Conservation (phyloP, 2,888 invertebrate genomes). For the Abrostola triplasia region DNA sequence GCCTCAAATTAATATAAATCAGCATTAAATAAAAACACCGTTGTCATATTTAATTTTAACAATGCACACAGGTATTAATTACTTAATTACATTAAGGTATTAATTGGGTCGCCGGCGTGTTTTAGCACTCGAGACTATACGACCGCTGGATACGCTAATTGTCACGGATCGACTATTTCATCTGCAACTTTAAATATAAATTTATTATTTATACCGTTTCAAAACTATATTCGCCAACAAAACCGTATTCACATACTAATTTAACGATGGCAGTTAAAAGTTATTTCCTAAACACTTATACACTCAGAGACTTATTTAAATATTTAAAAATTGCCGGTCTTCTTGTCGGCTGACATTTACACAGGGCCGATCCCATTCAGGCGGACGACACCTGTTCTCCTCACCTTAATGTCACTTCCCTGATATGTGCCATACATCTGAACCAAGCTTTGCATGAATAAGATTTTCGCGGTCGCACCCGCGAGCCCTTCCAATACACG, state of each 20-base stretch:
- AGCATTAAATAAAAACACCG: no score
- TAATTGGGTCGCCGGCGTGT: constrained; percentile 32
- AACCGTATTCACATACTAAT: constrained; percentile 31
- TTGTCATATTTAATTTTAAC: not conserved
- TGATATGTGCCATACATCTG: constrained; percentile 73
- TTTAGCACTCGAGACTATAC: constrained; percentile 31
- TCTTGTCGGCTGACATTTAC: constrained; percentile 76
- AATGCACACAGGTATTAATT: constrained; percentile 10
- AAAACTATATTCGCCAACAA: constrained; percentile 10
- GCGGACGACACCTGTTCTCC: constrained; percentile 69
- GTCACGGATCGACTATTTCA: constrained; percentile 39
- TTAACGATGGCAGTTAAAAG: constrained; percentile 21
- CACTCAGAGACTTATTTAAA: constrained; percentile 45
- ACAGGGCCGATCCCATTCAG: constrained; percentile 62
- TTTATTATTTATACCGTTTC: constrained; percentile 23
- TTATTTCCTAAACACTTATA: constrained; percentile 47
- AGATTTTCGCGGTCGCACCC: constrained; percentile 85
- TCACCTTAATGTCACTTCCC: constrained; percentile 80
- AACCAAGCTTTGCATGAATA: constrained; percentile 65
- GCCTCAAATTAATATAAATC: not conserved
- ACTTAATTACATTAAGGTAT: constrained; percentile 21
- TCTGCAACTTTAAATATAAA: constrained; percentile 38
- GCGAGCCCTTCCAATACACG: constrained; percentile 85
- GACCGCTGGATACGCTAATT: constrained; percentile 37
- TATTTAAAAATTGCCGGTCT: constrained; percentile 55